Evolutionary conservation across 2,797 vertebrate species (phyloP).

Genomic region (Mormyrops boulengeri): DNA sequence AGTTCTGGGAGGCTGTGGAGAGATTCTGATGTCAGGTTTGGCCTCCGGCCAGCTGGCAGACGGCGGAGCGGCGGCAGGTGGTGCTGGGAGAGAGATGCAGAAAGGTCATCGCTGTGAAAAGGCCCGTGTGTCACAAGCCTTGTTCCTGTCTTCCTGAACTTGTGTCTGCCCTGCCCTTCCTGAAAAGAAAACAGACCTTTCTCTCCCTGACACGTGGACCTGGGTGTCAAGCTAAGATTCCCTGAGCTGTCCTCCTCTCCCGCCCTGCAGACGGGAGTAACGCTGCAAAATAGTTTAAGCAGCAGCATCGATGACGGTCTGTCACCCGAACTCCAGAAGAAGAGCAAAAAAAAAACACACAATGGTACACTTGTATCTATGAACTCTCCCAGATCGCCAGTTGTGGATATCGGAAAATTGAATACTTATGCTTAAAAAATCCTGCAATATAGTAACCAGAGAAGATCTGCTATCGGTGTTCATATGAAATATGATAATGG

Average conservation of each 20-base stretch:
- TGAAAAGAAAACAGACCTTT: not conserved
- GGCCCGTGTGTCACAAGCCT: conserved; percentile 78
- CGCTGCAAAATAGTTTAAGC: not conserved
- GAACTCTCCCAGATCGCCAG: not conserved
- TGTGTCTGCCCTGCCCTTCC: conserved; percentile 49
- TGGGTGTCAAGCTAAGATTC: not conserved
- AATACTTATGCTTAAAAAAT: not conserved
- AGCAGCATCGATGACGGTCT: not conserved
- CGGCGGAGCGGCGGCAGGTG: not conserved
- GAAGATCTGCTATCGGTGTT: not conserved
- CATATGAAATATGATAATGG: not conserved
- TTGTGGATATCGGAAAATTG: not conserved
- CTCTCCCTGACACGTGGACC: not conserved
- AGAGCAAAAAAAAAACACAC: not conserved
- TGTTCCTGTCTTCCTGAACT: conserved; percentile 72
- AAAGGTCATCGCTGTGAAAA: conserved; percentile 87
- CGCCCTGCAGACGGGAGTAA: not conserved
- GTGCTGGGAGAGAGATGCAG: conserved; percentile 58
- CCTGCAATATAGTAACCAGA: not conserved
- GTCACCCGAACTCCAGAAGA: not conserved
- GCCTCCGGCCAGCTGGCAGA: conserved; percentile 51
- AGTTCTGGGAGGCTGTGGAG: conserved; percentile 88
- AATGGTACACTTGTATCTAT: not conserved
- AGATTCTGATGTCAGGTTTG: conserved; percentile 79
- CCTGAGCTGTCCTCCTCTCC: not conserved